A percentile compares a stretch with the other conserved stretches of the same genome.
phyloP scores from a whole-genome alignment of 2,888 invertebrate genomes.

The Amphimallon solstitiale region DNA sequence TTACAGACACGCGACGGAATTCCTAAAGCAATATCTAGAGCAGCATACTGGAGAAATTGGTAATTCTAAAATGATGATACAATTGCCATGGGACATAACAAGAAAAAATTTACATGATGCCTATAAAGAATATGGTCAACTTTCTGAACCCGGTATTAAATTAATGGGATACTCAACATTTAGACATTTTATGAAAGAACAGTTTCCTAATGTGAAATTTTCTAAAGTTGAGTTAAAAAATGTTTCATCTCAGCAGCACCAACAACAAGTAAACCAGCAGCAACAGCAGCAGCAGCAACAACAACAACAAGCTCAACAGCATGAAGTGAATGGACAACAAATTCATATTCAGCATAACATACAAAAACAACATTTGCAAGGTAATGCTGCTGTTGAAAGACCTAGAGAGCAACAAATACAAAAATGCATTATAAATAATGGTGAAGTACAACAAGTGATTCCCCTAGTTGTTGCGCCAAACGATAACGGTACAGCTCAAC shows the following conservation, averaged over 20 bases:
- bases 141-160: conserved; percentile 75
- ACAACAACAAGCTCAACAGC: conserved; percentile 59
- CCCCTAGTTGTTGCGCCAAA: conserved; percentile 70
- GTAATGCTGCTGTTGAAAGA: conserved; percentile 29
- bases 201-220: conserved; percentile 81
- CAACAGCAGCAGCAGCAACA: conserved; percentile 64
- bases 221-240: conserved; percentile 70
- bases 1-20: conserved; percentile 81
- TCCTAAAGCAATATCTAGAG: conserved; percentile 77
- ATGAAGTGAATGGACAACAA: conserved; percentile 44
- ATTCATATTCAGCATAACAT: conserved; percentile 60
- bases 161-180: conserved; percentile 85
- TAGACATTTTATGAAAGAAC: conserved; percentile 83
- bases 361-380: conserved; percentile 58
- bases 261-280: conserved; percentile 63
- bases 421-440: conserved; percentile 69
- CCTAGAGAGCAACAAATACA: conserved; percentile 62
- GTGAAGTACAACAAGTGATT: conserved; percentile 69
- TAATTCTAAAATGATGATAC: conserved; percentile 66
- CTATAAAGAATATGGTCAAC: conserved; percentile 78
- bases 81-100: conserved; percentile 69
- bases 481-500: conserved; percentile 53
- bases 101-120: conserved; percentile 79
- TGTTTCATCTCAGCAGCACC: conserved; percentile 65
- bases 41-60: conserved; percentile 69